These are phyloP conservation scores for Zosterops borbonicus DNA, from an alignment of 2,113 vertebrate genomes.

Conservation along the genomic window DNA sequence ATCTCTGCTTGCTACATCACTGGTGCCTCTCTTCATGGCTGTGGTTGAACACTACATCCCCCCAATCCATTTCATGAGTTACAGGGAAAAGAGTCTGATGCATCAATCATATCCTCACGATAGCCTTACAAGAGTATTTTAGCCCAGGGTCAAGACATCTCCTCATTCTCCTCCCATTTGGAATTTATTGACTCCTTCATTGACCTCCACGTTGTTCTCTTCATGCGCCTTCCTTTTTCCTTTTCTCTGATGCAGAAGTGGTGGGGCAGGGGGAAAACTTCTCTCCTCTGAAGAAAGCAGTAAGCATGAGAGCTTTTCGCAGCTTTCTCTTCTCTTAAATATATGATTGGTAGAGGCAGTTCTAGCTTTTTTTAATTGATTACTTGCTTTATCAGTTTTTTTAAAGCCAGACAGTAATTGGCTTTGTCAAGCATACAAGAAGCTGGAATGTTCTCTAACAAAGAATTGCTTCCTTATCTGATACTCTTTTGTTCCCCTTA, in stretches of 20 bases:
- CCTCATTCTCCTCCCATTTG: neutral
- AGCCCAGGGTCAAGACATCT: neutral
- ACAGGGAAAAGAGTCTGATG: neutral
- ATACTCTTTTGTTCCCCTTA: neutral
- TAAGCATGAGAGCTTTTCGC: neutral
- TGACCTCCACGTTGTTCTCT: neutral
- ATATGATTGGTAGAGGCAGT: too few relatives aligned
- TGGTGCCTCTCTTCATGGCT: neutral
- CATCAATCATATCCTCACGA: neutral
- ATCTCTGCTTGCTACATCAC: neutral
- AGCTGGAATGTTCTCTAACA: neutral
- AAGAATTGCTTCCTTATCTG: accelerated
- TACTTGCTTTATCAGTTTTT: neutral
- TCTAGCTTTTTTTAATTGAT: neutral
- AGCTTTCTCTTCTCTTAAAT: neutral
- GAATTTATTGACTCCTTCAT: neutral
- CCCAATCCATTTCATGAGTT: neutral
- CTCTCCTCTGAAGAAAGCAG: neutral
- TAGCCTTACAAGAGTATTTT: neutral
- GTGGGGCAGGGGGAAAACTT: accelerated
- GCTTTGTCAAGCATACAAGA: neutral
- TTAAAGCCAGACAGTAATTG: neutral
- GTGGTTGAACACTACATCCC: neutral
- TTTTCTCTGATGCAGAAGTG: neutral
- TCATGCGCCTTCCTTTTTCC: neutral